phyloP scores from a whole-genome alignment of 2,888 invertebrate species.

The Acronicta psi region DNA sequence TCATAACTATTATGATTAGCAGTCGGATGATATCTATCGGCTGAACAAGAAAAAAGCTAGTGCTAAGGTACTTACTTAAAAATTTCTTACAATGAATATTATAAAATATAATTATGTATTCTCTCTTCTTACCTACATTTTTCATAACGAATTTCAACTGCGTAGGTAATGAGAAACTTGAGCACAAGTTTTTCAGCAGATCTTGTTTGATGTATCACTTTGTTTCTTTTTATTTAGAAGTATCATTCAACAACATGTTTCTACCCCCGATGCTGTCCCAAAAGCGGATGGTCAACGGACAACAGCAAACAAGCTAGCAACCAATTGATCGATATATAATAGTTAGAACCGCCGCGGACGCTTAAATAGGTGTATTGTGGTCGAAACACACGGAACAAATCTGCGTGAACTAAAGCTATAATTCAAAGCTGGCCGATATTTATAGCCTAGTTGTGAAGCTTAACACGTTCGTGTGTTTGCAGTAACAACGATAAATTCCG shows the following conservation, averaged over 20 bases:
- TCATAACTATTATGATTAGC: too few relatives aligned
- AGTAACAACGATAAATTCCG: constrained; percentile 69
- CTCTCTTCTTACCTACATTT: too few relatives aligned
- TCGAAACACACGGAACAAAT: constrained; percentile 65
- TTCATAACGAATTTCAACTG: too few relatives aligned
- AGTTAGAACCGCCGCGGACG: constrained; percentile 39
- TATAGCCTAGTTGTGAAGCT: constrained; percentile 77
- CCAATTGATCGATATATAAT: constrained; percentile 55
- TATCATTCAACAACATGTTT: constrained; percentile 34
- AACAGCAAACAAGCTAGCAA: constrained; percentile 36
- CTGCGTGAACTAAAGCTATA: constrained; percentile 72
- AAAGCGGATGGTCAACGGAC: constrained; percentile 9
- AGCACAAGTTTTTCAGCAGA: too few relatives aligned
- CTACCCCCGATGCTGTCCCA: background rate
- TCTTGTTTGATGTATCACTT: too few relatives aligned
- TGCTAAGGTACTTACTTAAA: too few relatives aligned
- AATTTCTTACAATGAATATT: too few relatives aligned
- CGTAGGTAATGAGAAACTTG: too few relatives aligned
- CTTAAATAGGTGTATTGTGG: constrained; percentile 61
- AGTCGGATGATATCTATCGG: too few relatives aligned
- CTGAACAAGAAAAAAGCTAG: too few relatives aligned
- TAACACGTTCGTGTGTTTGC: constrained; percentile 75
- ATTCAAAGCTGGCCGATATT: constrained; percentile 78
- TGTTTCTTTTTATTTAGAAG: too few relatives aligned
- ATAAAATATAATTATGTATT: too few relatives aligned